These are phyloP conservation scores for Rhyacichthys aspro DNA, from an alignment of 2,797 vertebrate genomes.

Conservation along the genomic window DNA sequence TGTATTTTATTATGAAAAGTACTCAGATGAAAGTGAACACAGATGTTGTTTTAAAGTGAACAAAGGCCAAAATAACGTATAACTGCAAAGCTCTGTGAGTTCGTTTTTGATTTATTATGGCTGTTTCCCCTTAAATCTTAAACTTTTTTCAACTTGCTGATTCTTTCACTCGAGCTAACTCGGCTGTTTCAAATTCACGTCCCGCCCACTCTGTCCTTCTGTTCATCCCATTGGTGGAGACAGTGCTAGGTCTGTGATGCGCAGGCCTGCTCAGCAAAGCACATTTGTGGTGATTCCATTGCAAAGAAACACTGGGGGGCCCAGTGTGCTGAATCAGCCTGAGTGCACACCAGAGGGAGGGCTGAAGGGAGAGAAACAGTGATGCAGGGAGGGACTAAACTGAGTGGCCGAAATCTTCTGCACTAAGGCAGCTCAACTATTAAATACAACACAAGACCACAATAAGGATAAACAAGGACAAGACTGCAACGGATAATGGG, in stretches of 20 bases:
- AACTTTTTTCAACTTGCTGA: constrained; percentile 17
- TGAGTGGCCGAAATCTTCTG: constrained; percentile 32
- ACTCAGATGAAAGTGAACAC: constrained; percentile 39
- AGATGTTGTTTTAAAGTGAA: constrained; percentile 49
- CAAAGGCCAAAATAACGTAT: constrained; percentile 43
- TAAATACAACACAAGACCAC: constrained; percentile 15
- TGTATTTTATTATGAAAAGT: constrained; percentile 47
- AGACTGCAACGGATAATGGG: constrained; percentile 8
- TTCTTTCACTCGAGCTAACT: constrained; percentile 42
- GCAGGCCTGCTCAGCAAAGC: constrained; percentile 35
- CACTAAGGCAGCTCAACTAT: constrained; percentile 16
- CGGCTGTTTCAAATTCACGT: constrained; percentile 49
- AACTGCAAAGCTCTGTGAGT: constrained; percentile 35
- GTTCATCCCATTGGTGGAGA: constrained; percentile 48
- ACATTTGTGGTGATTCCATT: constrained; percentile 54
- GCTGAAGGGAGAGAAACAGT: constrained; percentile 35
- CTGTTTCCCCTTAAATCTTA: constrained; percentile 58
- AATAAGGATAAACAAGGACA: constrained; percentile 4
- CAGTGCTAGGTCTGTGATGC: constrained; percentile 44
- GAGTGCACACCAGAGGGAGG: constrained; percentile 23
- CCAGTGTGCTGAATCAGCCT: constrained; percentile 63
- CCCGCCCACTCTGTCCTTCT: constrained; percentile 32
- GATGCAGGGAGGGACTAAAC: constrained; percentile 31
- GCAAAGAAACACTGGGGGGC: constrained; percentile 53
- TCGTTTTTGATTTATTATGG: constrained; percentile 55